Conservation (phyloP, 2,888 invertebrate genomes). For the Synanthedon myopaeformis region DNA sequence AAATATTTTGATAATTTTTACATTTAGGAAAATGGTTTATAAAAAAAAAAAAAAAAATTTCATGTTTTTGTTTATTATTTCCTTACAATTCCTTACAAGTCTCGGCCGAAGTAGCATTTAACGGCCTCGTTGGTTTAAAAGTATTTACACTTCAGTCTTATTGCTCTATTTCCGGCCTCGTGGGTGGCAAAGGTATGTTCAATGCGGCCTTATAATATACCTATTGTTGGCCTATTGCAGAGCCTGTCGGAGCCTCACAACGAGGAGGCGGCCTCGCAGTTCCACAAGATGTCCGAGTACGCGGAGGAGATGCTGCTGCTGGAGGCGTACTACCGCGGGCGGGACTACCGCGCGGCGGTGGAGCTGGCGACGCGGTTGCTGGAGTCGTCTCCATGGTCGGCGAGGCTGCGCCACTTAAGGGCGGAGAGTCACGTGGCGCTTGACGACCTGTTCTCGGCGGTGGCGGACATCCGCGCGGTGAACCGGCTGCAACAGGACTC, state of each 20-base stretch:
- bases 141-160: no score
- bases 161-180: no score
- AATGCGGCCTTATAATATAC: not conserved
- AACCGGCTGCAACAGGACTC: constrained; percentile 94
- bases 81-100: no score
- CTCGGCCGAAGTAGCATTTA: no score
- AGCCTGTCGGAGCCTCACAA: constrained; percentile 77
- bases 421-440: constrained; percentile 85
- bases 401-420: constrained; percentile 83
- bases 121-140: no score
- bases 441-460: constrained; percentile 86
- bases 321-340: constrained; percentile 63
- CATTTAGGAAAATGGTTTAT: no score
- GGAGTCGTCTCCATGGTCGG: constrained; percentile 91
- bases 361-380: constrained; percentile 74
- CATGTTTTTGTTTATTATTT: no score
- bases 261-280: constrained; percentile 78
- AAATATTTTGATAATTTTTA: no score
- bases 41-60: no score
- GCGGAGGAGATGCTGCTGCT: constrained; percentile 73
- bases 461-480: constrained; percentile 89
- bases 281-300: constrained; percentile 74
- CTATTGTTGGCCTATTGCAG: constrained; percentile 16
- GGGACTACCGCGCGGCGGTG: constrained; percentile 68
- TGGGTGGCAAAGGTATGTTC: no score